Percentiles rank a stretch among this genome's conserved stretches.
These are phyloP conservation scores for Drosophila phalerata DNA, from an alignment of 2,888 invertebrate genomes.

Conservation along the genomic window DNA sequence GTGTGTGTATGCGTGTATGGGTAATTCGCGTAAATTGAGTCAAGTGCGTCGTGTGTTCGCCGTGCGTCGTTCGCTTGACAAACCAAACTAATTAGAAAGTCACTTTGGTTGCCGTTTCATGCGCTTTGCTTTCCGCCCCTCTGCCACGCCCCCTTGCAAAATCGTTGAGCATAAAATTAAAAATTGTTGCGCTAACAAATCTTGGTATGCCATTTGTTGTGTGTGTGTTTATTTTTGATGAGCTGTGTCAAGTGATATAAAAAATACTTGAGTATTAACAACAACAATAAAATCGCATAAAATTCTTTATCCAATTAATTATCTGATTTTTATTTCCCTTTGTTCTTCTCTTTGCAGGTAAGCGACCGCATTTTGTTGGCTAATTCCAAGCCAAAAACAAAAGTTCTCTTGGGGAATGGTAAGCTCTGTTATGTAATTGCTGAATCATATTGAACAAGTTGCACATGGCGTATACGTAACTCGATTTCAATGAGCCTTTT, in stretches of 20 bases:
- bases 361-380: conserved; percentile 1
- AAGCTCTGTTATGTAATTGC: conserved; percentile 27
- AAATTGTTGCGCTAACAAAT: conserved; percentile 57
- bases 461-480: conserved; percentile 51
- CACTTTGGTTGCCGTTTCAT: conserved; percentile 70
- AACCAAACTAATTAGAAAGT: conserved; percentile 80
- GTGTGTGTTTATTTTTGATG: conserved; percentile 7
- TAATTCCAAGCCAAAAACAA: conserved; percentile 2
- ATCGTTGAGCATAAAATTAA: conserved; percentile 76
- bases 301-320: conserved; percentile 51
- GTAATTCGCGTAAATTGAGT: conserved; percentile 68
- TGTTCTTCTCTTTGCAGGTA: conserved; percentile 23
- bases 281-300: conserved; percentile 7
- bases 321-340: conserved; percentile 33
- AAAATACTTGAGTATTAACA: conserved; percentile 6
- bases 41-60: conserved; percentile 68
- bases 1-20: conserved; percentile 27
- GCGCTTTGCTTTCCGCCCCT: conserved; percentile 16
- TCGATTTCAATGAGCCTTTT: conserved; percentile 42
- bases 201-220: conserved; percentile 31
- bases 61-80: conserved; percentile 59
- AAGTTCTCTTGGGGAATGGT: background rate
- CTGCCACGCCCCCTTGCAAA: conserved; percentile 35
- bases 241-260: conserved; percentile 7
- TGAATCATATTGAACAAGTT: conserved; percentile 39